phyloP scores from a whole-genome alignment of 2,888 invertebrate genomes.

The Scaptomyza reducta region DNA sequence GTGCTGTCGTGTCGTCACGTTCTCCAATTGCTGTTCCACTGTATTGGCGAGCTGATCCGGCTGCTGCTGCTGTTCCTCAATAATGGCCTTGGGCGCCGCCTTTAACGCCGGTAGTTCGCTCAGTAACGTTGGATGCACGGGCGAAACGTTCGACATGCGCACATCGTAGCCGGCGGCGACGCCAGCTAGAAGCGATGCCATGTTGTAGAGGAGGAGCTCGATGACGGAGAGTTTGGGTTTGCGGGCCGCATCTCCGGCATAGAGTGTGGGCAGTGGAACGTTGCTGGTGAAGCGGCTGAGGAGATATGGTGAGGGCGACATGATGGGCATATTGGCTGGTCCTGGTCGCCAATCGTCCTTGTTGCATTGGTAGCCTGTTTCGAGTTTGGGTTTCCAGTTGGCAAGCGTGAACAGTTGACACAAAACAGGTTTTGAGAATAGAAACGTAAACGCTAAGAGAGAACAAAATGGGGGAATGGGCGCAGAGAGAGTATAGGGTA shows the following conservation, averaged over 20 bases:
- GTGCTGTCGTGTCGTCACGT: not conserved
- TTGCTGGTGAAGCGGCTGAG: conserved; percentile 83
- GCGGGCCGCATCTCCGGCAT: conserved; percentile 88
- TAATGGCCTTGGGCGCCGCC: conserved; percentile 72
- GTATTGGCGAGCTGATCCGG: conserved; percentile 1
- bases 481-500: too few relatives aligned
- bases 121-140: conserved; percentile 91
- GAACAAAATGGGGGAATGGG: conserved; percentile 1
- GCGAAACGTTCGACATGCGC: conserved; percentile 93
- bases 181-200: conserved; percentile 95
- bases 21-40: conserved; percentile 17
- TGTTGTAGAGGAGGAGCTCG: conserved; percentile 90
- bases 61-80: conserved; percentile 15
- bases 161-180: conserved; percentile 97
- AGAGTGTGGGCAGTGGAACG: conserved; percentile 92
- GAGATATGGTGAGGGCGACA: conserved; percentile 83
- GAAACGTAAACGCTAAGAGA: conserved; percentile 38
- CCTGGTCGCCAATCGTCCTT: conserved; percentile 83
- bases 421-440: conserved; percentile 62
- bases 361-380: conserved; percentile 62
- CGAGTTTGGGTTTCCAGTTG: conserved; percentile 7
- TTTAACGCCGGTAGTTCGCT: conserved; percentile 85
- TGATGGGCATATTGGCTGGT: conserved; percentile 78
- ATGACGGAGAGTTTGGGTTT: conserved; percentile 84
- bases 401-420: conserved; percentile 53